Base-by-base conservation (phyloP, 2,797 vertebrate species). In the Rhinogobio ventralis region DNA sequence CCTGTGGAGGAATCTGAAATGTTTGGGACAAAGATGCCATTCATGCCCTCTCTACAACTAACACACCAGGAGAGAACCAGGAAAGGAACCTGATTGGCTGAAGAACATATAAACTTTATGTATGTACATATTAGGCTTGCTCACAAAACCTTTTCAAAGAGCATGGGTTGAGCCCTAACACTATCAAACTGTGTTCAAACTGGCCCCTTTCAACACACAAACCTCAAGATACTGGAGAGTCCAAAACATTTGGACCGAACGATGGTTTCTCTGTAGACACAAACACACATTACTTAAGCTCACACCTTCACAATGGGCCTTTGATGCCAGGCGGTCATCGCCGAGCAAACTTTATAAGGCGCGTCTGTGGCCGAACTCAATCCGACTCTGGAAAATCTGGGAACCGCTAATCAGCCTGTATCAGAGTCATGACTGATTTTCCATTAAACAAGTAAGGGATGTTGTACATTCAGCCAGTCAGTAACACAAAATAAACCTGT, bases 1-100 rank as follows among this genome's bases (percentile, higher is more conserved):
- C 86, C 78, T 85, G 69, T 69, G 86, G 76, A 88, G 82, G 72
- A 87, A 80, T 83, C 79, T 73, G 33, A 67, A 68, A 20, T 9
- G 69, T 64, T 55, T 8, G 71, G 69, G 74, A 90, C 87, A 90
- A 90, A 89, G 87, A 82, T 87, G 78, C 62, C 75, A 86, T 88
- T 90, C 87, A 90, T 81, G 55, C 53, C 30, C 81, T 42, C 67
- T 64, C 57, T 45, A 53, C 64, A 87, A 78, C 77, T 79, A 75
- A 87, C 36, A 86, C 51, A 36, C 66, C 66, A 60, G 36, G n/a
- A 49, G 66, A 82, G 75, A 71, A 64, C 33, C 64, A 82, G 73
- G 55, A 81, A 85, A 78, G 57, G 33, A 75, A 42, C 30, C 77
- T 36, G 72, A 74, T 82, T 79, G 49, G 80, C 80, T 87, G 66